A percentile compares a stretch with the other conserved stretches of the same genome.
Evolutionary conservation across 2,888 invertebrate species (phyloP).

Genomic region (Acanthosoma haemorrhoidale): DNA sequence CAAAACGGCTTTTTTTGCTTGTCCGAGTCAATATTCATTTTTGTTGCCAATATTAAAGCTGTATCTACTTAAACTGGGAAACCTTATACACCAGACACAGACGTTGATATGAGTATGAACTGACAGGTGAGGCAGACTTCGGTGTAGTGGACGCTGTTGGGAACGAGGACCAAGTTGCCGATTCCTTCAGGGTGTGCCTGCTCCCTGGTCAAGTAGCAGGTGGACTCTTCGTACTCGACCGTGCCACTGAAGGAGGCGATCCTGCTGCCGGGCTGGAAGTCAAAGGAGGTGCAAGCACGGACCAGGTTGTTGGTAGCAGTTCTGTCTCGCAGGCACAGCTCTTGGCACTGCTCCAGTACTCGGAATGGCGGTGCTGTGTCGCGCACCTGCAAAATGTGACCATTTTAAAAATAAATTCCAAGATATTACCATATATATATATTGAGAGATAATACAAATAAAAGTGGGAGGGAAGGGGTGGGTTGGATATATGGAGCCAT

Average conservation of each 20-base stretch:
- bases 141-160: constrained; percentile 83
- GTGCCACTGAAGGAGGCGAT: constrained; percentile 75
- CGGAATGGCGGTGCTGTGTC: constrained; percentile 80
- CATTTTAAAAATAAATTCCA: neutral
- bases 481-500: too few relatives aligned
- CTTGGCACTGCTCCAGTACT: constrained; percentile 83
- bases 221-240: constrained; percentile 82
- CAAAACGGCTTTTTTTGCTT: too few relatives aligned
- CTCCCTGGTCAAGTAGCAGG: constrained; percentile 78
- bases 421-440: neutral
- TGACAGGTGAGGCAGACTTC: constrained; percentile 85
- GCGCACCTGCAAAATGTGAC: constrained; percentile 53
- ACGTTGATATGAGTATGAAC: too few relatives aligned
- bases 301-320: constrained; percentile 72
- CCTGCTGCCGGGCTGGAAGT: constrained; percentile 82
- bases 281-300: constrained; percentile 79
- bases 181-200: constrained; percentile 84
- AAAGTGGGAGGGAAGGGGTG: too few relatives aligned
- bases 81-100: too few relatives aligned
- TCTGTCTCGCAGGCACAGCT: constrained; percentile 75
- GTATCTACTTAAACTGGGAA: too few relatives aligned
- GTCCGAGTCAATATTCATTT: too few relatives aligned
- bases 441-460: too few relatives aligned
- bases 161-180: constrained; percentile 80
- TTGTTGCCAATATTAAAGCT: too few relatives aligned